Conservation (phyloP, 2,113 vertebrate species). For the Procavia capensis region DNA sequence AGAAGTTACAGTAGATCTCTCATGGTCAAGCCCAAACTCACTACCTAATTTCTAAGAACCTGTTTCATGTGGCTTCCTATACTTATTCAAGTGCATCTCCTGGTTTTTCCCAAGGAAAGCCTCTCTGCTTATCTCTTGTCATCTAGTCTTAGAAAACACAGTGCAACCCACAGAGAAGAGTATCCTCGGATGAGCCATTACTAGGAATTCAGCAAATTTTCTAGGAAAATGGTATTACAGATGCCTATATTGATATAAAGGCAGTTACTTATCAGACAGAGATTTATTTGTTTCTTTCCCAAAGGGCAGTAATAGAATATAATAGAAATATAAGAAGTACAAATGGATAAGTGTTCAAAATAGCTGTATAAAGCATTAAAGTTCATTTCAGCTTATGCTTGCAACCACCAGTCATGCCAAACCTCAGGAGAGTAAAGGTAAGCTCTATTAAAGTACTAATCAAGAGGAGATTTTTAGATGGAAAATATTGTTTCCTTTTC, state of each 20-base stretch:
- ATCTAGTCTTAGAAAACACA: background rate
- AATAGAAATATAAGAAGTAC: background rate
- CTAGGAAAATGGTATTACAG: background rate
- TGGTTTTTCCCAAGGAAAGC: background rate
- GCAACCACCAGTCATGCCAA: background rate
- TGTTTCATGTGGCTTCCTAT: background rate
- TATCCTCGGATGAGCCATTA: slow-evolving; percentile 7
- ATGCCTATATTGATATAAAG: background rate
- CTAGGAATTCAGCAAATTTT: slow-evolving; percentile 4
- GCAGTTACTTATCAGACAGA: slow-evolving; percentile 5
- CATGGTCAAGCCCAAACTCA: background rate
- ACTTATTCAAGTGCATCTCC: background rate
- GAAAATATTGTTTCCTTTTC: background rate
- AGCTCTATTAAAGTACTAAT: slow-evolving; percentile 30
- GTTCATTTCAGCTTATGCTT: background rate
- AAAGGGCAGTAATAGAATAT: slow-evolving; percentile 19
- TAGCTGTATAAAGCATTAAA: background rate
- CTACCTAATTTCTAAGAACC: background rate
- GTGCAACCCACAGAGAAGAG: background rate
- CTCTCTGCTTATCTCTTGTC: background rate
- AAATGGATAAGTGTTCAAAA: slow-evolving; percentile 41
- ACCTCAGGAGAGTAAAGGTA: background rate
- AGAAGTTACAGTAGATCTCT: background rate
- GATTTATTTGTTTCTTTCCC: background rate
- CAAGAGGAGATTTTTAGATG: background rate